Evolutionary conservation across 2,888 invertebrate species (phyloP), one percentile per base, ranked within the genome.

Genomic region (Orthosia gothica): DNA sequence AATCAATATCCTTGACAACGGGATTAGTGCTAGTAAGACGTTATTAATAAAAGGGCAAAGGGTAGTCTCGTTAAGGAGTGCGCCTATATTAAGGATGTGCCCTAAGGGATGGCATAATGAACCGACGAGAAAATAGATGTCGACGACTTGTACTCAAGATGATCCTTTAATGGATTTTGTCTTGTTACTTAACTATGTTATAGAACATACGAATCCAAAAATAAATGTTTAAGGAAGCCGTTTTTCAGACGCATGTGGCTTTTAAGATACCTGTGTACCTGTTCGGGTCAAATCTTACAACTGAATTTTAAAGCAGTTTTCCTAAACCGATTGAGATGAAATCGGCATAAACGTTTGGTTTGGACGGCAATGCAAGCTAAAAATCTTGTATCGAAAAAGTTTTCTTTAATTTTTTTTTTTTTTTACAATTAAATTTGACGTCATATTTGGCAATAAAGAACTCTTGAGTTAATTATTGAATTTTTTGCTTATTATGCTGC

Each of bases 21-120:
- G 20, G 64, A 61, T 79, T 68, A 68, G 45, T 55, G 32, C 49
- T 55, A 50, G 49, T 54, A 76, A 68, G 57, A 70, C 32, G 57
- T 69, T 81, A 81, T 70, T 79, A 79, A 70, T 76, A 76, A 65
- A 82, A 84, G 70, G 76, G 59, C 80, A 78, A 78, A 78, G 58
- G 71, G 61, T 73, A 70, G 20, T 47, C 63, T 74, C 26, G 67
- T 81, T 74, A 80, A 61, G 80, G 74, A 23, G 32, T 47, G 5
- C 55, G 40, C 49, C 32, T 62, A 20, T 26, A 59, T 52, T 23
- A 64, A 59, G 55, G 7, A 20, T 66, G 15, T 23, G 47, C 18
- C 20, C 40, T 20, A 45, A 57, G 50, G 47, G 73, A 32, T 4
- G n/a, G 26, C 32, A 66, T 77, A 73, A 73, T 79, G 32, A 77